Evolutionary conservation across 2,113 vertebrate genomes (phyloP).

Genomic region (Urocolius indicus): DNA sequence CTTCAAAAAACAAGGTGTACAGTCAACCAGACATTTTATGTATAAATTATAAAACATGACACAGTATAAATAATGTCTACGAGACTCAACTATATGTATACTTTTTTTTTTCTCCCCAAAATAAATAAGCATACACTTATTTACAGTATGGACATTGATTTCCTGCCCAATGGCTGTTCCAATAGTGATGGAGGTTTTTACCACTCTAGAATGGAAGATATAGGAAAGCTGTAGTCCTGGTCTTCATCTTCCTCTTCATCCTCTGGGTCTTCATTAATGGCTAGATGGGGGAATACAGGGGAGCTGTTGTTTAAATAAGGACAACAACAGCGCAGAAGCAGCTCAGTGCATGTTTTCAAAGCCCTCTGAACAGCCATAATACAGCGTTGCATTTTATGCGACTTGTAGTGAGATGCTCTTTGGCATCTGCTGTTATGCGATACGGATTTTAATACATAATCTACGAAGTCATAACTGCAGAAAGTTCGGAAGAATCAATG

Average conservation of each 20-base stretch:
- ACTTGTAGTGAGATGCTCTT: constrained; percentile 85
- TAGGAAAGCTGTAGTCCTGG: constrained; percentile 98
- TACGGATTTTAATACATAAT: constrained; percentile 80
- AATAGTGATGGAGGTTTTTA: constrained; percentile 87
- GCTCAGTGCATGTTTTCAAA: constrained; percentile 90
- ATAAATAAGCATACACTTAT: constrained; percentile 99
- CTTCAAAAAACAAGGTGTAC: constrained; percentile 97
- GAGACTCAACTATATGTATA: constrained; percentile 98
- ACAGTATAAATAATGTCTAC: constrained; percentile 99
- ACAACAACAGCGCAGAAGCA: constrained; percentile 95
- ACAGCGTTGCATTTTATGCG: constrained; percentile 81
- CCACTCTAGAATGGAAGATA: constrained; percentile 98
- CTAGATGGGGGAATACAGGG: constrained; percentile 99
- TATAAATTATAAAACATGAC: constrained; percentile 99
- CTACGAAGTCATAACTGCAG: constrained; percentile 89
- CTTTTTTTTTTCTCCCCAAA: constrained; percentile 91
- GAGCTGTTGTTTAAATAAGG: constrained; percentile 98
- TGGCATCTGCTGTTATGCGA: constrained; percentile 85
- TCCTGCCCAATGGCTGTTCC: constrained; percentile 87
- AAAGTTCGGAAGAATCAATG: constrained; percentile 88
- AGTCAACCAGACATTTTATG: constrained; percentile 97
- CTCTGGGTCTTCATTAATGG: constrained; percentile 98
- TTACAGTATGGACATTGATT: constrained; percentile 97
- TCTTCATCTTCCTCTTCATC: constrained; percentile 97
- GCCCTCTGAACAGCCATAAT: constrained; percentile 87